Conservation (phyloP, 1,140 invertebrate genomes). For the Aricia agestis region DNA sequence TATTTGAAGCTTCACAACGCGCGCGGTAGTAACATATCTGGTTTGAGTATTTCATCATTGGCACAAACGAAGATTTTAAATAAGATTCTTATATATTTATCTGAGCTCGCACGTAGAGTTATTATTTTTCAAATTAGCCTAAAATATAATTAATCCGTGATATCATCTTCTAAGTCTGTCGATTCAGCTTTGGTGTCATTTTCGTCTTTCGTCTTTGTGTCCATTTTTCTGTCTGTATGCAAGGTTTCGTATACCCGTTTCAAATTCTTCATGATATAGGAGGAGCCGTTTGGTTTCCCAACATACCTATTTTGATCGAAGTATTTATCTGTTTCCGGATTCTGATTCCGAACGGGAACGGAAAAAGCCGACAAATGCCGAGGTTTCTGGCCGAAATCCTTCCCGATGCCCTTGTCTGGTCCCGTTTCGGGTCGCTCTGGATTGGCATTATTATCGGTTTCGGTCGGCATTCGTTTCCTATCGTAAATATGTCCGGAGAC, state of each 20-base stretch:
- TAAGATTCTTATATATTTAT: no score
- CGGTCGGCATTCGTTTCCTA: conserved; percentile 78
- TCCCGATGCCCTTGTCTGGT: conserved; percentile 51
- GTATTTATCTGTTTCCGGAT: conserved; percentile 44
- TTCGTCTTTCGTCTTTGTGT: conserved; percentile 40
- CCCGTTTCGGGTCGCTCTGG: conserved; percentile 47
- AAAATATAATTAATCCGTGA: conserved; percentile 32
- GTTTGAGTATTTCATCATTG: no score
- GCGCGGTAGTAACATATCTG: no score
- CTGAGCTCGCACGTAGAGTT: no score
- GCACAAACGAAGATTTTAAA: no score
- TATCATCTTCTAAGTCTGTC: conserved; percentile 63
- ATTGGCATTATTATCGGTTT: conserved; percentile 45
- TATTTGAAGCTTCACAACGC: no score
- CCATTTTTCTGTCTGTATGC: conserved; percentile 41
- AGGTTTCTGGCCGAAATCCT: conserved; percentile 68
- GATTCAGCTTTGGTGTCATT: conserved; percentile 56
- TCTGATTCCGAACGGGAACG: conserved; percentile 69
- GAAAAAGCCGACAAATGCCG: conserved; percentile 81
- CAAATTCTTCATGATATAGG: conserved; percentile 67
- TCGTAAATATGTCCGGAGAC: conserved; percentile 89
- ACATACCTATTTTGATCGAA: conserved; percentile 43
- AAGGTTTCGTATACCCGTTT: conserved; percentile 61
- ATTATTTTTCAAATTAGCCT: not conserved
- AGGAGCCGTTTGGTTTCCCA: conserved; percentile 53